These are phyloP conservation scores for Drosophila ambigua DNA, from an alignment of 1,140 invertebrate species.

Conservation along the genomic window DNA sequence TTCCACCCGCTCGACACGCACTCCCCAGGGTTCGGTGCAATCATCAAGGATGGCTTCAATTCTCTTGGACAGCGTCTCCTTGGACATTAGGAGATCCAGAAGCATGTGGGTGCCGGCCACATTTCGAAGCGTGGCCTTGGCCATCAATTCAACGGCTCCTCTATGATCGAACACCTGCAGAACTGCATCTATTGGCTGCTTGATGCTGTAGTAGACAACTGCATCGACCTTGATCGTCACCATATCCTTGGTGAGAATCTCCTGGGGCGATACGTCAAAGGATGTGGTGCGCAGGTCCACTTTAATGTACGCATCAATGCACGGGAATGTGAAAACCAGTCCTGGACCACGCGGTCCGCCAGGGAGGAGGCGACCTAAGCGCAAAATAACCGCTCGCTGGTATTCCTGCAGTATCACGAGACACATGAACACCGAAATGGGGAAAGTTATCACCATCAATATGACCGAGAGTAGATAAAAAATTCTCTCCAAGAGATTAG, in stretches of 20 bases:
- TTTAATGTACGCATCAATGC: constrained; percentile 93
- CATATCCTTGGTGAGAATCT: constrained; percentile 94
- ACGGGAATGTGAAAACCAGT: constrained; percentile 94
- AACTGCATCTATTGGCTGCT: constrained; percentile 91
- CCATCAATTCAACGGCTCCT: constrained; percentile 92
- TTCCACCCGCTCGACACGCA: constrained; percentile 97
- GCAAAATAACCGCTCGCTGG: constrained; percentile 94
- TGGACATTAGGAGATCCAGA: constrained; percentile 87
- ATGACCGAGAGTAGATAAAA: constrained; percentile 90
- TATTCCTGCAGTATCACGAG: constrained; percentile 90
- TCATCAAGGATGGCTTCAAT: constrained; percentile 84
- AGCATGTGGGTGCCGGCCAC: constrained; percentile 96
- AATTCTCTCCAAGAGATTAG: constrained; percentile 88
- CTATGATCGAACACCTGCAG: constrained; percentile 90
- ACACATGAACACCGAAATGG: constrained; percentile 91
- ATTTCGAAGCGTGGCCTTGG: constrained; percentile 94
- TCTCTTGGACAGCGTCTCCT: constrained; percentile 90
- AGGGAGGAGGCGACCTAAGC: constrained; percentile 88
- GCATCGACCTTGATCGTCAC: constrained; percentile 96
- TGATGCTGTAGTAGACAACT: constrained; percentile 93
- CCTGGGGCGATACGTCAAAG: constrained; percentile 85
- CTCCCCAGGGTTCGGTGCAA: constrained; percentile 97
- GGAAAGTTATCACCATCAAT: constrained; percentile 91
- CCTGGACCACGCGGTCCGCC: constrained; percentile 87
- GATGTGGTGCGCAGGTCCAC: constrained; percentile 91